Base-by-base conservation (phyloP, 1,140 invertebrate species). In the Heliothis subflexa region DNA sequence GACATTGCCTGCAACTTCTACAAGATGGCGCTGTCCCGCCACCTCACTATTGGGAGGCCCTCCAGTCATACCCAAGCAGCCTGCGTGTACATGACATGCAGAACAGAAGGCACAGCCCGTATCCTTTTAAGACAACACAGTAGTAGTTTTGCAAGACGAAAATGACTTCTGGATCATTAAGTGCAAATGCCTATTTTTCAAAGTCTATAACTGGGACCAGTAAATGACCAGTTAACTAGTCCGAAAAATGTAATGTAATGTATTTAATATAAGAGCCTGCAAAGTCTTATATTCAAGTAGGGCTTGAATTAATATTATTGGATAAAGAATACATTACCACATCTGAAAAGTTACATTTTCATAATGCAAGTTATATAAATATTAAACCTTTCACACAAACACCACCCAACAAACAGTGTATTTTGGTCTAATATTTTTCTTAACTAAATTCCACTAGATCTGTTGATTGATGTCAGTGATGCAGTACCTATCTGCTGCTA, bases 381-480 rank as follows among this genome's bases (percentile, higher is more conserved):
- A 25, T 25, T 2, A 25, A 25, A 25, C 21, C 21, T 25, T 25
- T 25, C 21, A 5, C 33, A 33, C 0, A 4, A 0, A 18, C 47
- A 25, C 11, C 13, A 0, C 11, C 9, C n/a, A 68, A 18, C 18
- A 25, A 16, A 21, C 21, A 16, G 16, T 1, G 16, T 14, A 14
- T 47, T 3, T 64, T 66, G 0, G 0, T 1, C 13, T 21, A 7
- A 28, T 55, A 77, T 50, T 64, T 78, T 81, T 72, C 84, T 89
- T 84, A 84, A 84, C 71, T 52, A 80, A 70, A 28, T 54, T 76
- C 74, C 78, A 25, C 88, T 7, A 98, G 97, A 99, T 96, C 96
- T 99, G 93, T 95, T 99, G n/a, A 98, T 99, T 83, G 99, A 99
- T 93, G 99, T 99, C 55, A 99, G 98, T 95, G 99, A 99, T 95